Percentiles rank a stretch among this genome's conserved stretches.
phyloP scores from a whole-genome alignment of 2,797 vertebrate species.

The Pangasius macronema region DNA sequence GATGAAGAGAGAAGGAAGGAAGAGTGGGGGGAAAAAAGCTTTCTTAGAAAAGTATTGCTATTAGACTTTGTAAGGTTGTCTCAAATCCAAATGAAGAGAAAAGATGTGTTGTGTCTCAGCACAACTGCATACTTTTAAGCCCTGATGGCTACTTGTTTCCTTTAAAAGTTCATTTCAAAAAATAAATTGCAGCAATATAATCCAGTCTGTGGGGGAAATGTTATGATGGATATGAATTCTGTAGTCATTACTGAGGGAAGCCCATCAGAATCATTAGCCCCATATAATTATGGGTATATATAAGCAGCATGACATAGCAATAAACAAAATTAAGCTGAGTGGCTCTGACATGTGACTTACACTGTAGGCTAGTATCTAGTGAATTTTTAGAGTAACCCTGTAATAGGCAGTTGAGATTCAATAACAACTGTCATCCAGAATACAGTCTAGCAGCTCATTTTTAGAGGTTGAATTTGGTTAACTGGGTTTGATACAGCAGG shows the following conservation, averaged over 20 bases:
- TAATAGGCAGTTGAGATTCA: neutral
- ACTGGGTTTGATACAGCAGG: neutral
- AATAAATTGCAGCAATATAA: neutral
- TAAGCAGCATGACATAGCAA: neutral
- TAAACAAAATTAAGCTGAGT: neutral
- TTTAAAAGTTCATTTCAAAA: constrained; percentile 21
- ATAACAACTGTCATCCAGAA: neutral
- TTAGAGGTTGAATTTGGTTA: neutral
- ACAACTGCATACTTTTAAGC: constrained; percentile 26
- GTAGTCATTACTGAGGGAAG: neutral
- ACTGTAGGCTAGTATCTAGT: neutral
- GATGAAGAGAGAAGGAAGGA: neutral
- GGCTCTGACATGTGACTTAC: neutral
- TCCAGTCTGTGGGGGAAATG: neutral
- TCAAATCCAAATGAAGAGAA: constrained; percentile 14
- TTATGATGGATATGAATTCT: constrained; percentile 20
- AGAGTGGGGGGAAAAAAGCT: neutral
- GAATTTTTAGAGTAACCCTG: neutral
- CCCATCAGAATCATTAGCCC: constrained; percentile 19
- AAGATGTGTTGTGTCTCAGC: neutral
- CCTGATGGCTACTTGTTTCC: constrained; percentile 33
- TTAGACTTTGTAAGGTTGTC: neutral
- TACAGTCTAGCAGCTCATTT: neutral
- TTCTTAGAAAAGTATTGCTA: neutral
- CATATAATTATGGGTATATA: neutral